These are phyloP conservation scores for Drosophila rubida DNA, from an alignment of 2,888 invertebrate species.

Conservation along the genomic window DNA sequence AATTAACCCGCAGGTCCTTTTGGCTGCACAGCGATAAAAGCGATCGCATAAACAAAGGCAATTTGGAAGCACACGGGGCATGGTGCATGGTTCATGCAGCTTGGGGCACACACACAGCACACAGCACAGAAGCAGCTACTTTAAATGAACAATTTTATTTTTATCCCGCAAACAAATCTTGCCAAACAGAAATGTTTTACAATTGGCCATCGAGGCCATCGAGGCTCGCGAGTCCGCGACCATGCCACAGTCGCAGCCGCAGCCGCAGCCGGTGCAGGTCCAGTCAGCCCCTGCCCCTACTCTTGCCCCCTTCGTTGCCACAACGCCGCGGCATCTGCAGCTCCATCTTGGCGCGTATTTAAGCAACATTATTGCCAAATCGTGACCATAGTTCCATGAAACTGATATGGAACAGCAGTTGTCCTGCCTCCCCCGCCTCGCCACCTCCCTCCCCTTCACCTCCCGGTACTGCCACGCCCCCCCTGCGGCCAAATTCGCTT, in stretches of 20 bases:
- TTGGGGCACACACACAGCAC: constrained; percentile 1
- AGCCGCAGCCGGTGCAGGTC: constrained; percentile 42
- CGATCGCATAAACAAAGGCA: constrained; percentile 80
- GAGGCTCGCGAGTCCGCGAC: constrained; percentile 17
- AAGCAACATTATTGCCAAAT: constrained; percentile 85
- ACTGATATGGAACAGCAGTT: constrained; percentile 82
- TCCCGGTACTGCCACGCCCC: constrained; percentile 26
- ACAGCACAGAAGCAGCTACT: constrained; percentile 83
- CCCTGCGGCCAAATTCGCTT: constrained; percentile 56
- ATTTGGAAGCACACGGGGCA: constrained; percentile 65
- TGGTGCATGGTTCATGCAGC: constrained; percentile 12
- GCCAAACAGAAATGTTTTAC: constrained; percentile 82
- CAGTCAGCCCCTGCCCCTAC: constrained; percentile 28
- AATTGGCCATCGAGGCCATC: constrained; percentile 66
- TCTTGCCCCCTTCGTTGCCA: not conserved
- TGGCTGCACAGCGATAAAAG: constrained; percentile 63
- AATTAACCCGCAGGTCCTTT: constrained; percentile 81
- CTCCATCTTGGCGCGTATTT: constrained; percentile 67
- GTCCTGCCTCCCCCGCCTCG: constrained; percentile 25
- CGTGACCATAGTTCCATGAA: constrained; percentile 85
- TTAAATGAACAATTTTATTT: constrained; percentile 84
- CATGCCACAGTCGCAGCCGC: too few relatives aligned
- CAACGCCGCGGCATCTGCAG: constrained; percentile 2
- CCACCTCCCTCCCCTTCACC: not conserved
- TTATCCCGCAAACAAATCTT: constrained; percentile 83